These are phyloP conservation scores for Epinotia demarniana DNA, from an alignment of 2,888 invertebrate species.

Conservation along the genomic window DNA sequence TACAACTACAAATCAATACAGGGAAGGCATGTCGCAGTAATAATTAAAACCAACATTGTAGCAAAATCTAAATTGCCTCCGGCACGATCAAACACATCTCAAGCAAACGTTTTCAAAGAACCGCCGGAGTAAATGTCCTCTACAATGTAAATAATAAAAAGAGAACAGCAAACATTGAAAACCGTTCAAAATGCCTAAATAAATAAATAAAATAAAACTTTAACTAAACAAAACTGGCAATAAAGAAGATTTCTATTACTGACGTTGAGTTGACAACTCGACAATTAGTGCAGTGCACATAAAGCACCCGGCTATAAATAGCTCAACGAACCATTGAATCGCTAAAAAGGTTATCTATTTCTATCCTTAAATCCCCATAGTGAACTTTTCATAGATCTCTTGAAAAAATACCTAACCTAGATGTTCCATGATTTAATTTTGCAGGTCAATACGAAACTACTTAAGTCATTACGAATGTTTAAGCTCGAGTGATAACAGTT, in stretches of 20 bases:
- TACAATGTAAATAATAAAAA: conserved; percentile 62
- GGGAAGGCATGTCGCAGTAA: conserved; percentile 33
- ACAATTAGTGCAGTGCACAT: conserved; percentile 54
- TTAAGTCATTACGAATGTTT: conserved; percentile 37
- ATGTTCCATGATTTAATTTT: background rate
- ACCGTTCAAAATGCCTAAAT: conserved; percentile 52
- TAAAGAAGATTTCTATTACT: conserved; percentile 49
- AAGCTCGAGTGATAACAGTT: conserved; percentile 54
- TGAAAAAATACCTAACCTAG: background rate
- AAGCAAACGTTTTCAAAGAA: conserved; percentile 52
- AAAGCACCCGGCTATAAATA: conserved; percentile 63
- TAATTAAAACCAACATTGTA: conserved; percentile 66
- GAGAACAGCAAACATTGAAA: conserved; percentile 51
- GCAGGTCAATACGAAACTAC: conserved; percentile 21
- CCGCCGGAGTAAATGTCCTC: conserved; percentile 48
- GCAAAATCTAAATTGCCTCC: conserved; percentile 52
- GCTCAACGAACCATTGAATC: conserved; percentile 62
- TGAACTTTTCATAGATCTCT: conserved; percentile 20
- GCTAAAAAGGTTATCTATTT: conserved; percentile 62
- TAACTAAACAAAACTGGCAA: conserved; percentile 46
- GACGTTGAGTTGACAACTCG: conserved; percentile 48
- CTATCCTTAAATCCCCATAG: conserved; percentile 57
- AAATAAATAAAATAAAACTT: conserved; percentile 57
- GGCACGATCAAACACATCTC: conserved; percentile 51
- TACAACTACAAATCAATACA: background rate